Evolutionary conservation across 2,888 invertebrate species (phyloP), one percentile per base, ranked within the genome.

Genomic region (Ichneumon xanthorius): DNA sequence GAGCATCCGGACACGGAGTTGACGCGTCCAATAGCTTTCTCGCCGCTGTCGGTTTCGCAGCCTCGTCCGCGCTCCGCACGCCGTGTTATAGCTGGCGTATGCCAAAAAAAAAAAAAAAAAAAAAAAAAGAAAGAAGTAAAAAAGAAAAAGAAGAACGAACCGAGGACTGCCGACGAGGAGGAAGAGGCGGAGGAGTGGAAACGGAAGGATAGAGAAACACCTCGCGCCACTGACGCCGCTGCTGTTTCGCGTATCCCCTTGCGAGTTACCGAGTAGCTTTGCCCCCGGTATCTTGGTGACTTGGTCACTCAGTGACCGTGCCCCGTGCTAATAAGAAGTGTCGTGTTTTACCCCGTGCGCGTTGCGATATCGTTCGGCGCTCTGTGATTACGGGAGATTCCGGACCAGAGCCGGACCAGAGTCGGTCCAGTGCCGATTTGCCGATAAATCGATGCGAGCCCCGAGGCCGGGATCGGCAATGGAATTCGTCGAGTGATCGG

Each of bases 241-340:
- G 81, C 85, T 84, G 85, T 83, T 87, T 88, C 83, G 82, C 80
- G 87, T 85, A 58, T 77, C 53, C 67, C 70, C 76, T 87, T 72
- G 77, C 76, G 67, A 76, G 61, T 76, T 84, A 80, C 75, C 73
- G 83, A 68, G 86, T 88, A 86, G 84, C 85, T 86, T 77, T 86
- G 78, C 86, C 72, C 72, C 86, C 84, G 84, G 82, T 87, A 88
- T 90, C 89, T 89, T 89, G 89, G 88, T 89, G 88, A 91, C 89
- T 91, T 89, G 90, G 88, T 91, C 92, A 91, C 88, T 92, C 89
- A 89, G 89, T 88, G 87, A 90, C 86, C 86, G 88, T 88, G 88
- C 87, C 87, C 81, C 71, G 83, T 73, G 50, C 82, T 75, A 82
- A 85, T 82, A 81, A 86, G 83, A 79, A 87, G 77, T 79, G 80